Evolutionary conservation across 2,113 vertebrate species (phyloP), one percentile per base, ranked within the genome.

Genomic region (Limnothrissa miodon): DNA sequence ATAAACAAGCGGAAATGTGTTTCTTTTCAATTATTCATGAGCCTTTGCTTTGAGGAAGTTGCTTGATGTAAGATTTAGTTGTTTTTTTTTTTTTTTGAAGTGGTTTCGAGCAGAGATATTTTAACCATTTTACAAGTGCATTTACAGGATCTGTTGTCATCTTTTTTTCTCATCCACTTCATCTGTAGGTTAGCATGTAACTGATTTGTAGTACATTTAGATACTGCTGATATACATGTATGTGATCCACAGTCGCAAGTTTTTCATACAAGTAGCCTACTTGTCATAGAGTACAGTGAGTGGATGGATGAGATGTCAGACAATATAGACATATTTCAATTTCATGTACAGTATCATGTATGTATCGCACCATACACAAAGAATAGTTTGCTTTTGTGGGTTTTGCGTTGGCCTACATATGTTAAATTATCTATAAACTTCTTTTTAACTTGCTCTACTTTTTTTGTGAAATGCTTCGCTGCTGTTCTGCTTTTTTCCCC

Each of bases 1-100:
- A 94, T 94, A 94, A 94, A 94, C 93, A 94, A 93, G 92, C 86
- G 89, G 89, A 91, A 92, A 93, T 93, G 92, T 90, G 88, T 87
- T 93, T 84, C 84, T 90, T 87, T 89, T 93, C 87, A 93, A 95
- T 94, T 91, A 95, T 95, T 94, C 94, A 94, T 95, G 93, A 95
- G 92, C 83, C 85, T 82, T 45, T 86, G 87, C 88, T 90, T 91
- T 90, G 90, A 91, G 91, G 90, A 90, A 92, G 90, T 91, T 89
- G 81, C 87, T 89, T 78, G 82, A 89, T 84, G 84, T 87, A 89
- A 92, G 90, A 91, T 91, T 85, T 45, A 78, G 59, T 45, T 80
- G 78, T 59, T 56, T 81, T 91, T 91, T 85, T 45, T 81, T 78
- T 45, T 80, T 80, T 59, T 56, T 81, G 46, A 25, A 29, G 59